Percentiles rank a stretch among this genome's conserved stretches.
These are phyloP conservation scores for Malurus cyaneus DNA, from an alignment of 2,113 vertebrate genomes.

Conservation along the genomic window DNA sequence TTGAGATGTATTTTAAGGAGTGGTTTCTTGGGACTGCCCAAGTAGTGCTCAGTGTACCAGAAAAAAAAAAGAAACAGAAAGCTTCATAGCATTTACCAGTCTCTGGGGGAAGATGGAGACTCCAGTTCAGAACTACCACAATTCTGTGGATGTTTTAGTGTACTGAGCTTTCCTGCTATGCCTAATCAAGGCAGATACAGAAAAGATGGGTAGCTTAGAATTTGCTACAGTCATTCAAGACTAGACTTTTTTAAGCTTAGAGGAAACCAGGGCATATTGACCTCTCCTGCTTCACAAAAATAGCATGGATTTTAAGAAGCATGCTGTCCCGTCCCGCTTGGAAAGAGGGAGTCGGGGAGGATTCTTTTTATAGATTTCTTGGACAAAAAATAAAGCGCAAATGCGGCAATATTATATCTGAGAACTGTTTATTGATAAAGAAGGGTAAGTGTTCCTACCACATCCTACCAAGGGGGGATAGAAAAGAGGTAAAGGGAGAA, in stretches of 20 bases:
- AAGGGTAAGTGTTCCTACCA: too few relatives aligned
- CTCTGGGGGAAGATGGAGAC: background rate
- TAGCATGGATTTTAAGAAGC: background rate
- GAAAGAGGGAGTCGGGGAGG: too few relatives aligned
- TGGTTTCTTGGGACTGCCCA: background rate
- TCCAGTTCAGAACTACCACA: background rate
- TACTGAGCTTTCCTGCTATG: background rate
- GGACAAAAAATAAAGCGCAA: too few relatives aligned
- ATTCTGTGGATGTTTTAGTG: background rate
- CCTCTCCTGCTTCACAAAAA: background rate
- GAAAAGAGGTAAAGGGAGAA: too few relatives aligned
- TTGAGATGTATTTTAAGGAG: background rate
- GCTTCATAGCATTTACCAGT: background rate
- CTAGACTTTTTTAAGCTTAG: background rate
- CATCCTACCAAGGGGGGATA: too few relatives aligned
- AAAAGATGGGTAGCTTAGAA: background rate
- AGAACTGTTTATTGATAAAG: too few relatives aligned
- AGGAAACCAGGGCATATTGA: background rate
- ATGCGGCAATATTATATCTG: too few relatives aligned
- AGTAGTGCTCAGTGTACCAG: background rate
- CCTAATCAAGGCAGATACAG: background rate
- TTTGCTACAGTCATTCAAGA: background rate
- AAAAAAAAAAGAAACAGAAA: background rate
- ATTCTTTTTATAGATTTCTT: too few relatives aligned
- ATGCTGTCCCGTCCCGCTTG: background rate